Percentiles rank a stretch among this genome's conserved stretches.
These are phyloP conservation scores for Oxytorus armatus DNA, from an alignment of 2,888 invertebrate genomes.

Conservation along the genomic window DNA sequence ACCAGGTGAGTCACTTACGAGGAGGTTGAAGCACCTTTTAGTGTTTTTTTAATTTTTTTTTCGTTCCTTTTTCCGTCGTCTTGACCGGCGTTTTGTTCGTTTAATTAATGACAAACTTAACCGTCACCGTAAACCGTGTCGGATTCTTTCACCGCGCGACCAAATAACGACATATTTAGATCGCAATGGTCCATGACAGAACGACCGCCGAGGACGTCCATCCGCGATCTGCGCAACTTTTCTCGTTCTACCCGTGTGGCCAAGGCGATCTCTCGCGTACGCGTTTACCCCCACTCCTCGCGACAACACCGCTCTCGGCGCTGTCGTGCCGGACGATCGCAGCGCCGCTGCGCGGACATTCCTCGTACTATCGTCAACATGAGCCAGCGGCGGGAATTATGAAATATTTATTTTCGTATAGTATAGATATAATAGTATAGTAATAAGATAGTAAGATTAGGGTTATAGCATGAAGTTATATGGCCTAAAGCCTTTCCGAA, in stretches of 20 bases:
- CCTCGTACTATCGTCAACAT: background rate
- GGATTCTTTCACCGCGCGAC: slow-evolving; percentile 67
- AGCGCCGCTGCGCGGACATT: slow-evolving; percentile 6
- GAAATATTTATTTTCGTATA: too few species aligned
- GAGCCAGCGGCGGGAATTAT: too few species aligned
- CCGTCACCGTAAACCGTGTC: slow-evolving; percentile 67
- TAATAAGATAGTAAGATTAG: too few species aligned
- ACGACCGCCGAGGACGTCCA: slow-evolving; percentile 77
- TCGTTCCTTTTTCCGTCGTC: slow-evolving; percentile 7
- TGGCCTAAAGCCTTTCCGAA: too few species aligned
- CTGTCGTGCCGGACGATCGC: slow-evolving; percentile 20
- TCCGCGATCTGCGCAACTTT: slow-evolving; percentile 73
- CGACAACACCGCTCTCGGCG: slow-evolving; percentile 65
- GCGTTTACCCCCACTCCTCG: slow-evolving; percentile 3
- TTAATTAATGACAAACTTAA: too few species aligned
- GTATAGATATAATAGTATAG: too few species aligned
- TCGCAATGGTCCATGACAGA: slow-evolving; percentile 75
- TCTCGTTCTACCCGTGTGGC: background rate
- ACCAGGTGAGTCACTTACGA: slow-evolving; percentile 65
- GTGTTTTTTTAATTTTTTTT: slow-evolving; percentile 25
- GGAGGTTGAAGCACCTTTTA: slow-evolving; percentile 53
- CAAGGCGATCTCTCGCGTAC: background rate
- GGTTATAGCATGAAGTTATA: too few species aligned
- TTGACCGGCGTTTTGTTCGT: too few species aligned
- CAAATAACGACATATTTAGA: slow-evolving; percentile 62